These are phyloP conservation scores for Eupithecia subfuscata DNA, from an alignment of 2,888 invertebrate species.

Conservation along the genomic window DNA sequence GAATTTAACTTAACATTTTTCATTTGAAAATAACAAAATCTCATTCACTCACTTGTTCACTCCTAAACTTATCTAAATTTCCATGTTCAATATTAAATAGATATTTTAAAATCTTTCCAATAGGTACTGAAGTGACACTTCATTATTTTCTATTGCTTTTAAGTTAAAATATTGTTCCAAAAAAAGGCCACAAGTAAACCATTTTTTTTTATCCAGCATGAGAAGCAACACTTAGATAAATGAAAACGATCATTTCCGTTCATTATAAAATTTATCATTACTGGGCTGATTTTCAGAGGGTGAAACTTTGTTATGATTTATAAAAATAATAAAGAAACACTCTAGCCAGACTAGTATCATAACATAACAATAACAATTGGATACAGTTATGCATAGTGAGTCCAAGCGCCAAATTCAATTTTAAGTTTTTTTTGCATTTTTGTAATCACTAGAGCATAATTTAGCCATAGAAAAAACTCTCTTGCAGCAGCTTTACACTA, in stretches of 20 bases:
- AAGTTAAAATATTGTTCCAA: not conserved
- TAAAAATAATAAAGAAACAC: conserved; percentile 15
- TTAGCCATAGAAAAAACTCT: no score
- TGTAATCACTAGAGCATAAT: no score
- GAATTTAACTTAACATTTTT: conserved; percentile 68
- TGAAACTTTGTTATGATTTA: not conserved
- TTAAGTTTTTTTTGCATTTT: no score
- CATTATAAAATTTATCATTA: not conserved
- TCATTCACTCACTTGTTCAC: conserved; percentile 50
- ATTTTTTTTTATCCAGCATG: not conserved
- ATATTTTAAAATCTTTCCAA: conserved; percentile 46
- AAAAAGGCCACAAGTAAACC: not conserved
- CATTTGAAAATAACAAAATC: conserved; percentile 59
- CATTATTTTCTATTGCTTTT: conserved; percentile 53
- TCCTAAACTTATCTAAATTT: conserved; percentile 55
- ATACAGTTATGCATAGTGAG: no score
- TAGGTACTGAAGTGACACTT: conserved; percentile 30
- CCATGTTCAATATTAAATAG: conserved; percentile 54
- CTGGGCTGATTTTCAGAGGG: not conserved
- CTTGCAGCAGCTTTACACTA: no score
- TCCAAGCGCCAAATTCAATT: no score
- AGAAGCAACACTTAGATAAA: not conserved
- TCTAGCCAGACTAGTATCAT: conserved; percentile 37
- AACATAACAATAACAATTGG: conserved; percentile 49
- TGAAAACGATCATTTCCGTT: not conserved